Evolutionary conservation across 1,140 invertebrate genomes (phyloP).

Genomic region (Leptestheria dahalacensis): DNA sequence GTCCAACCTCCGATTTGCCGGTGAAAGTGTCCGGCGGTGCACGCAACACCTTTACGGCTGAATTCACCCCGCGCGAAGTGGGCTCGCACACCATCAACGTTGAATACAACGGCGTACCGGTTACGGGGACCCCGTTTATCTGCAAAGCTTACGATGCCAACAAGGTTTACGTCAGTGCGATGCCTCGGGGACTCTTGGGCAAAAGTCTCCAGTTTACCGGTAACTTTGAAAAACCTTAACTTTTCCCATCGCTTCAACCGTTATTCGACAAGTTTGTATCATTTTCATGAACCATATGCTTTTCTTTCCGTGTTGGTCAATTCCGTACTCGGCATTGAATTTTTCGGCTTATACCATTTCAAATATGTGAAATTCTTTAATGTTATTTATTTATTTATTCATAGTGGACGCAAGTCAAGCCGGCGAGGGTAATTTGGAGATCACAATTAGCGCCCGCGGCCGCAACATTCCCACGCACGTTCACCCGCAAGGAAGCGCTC

Average conservation of each 20-base stretch:
- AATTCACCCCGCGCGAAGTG: constrained; percentile 78
- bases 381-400: constrained; percentile 1
- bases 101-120: constrained; percentile 77
- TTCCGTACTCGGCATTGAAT: neutral
- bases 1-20: constrained; percentile 59
- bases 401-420: constrained; percentile 86
- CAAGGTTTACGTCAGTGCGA: constrained; percentile 66
- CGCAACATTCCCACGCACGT: constrained; percentile 93
- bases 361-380: neutral
- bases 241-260: too few relatives aligned
- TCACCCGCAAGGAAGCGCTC: constrained; percentile 72
- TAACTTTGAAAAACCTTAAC: too few relatives aligned
- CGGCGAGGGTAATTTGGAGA: constrained; percentile 95
- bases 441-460: constrained; percentile 83
- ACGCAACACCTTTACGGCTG: constrained; percentile 67
- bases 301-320: too few relatives aligned
- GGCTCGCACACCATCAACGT: constrained; percentile 77
- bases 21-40: constrained; percentile 79
- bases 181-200: constrained; percentile 58
- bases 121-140: constrained; percentile 79
- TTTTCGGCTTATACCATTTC: neutral
- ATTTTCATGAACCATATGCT: too few relatives aligned
- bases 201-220: constrained; percentile 76
- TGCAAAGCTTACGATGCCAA: constrained; percentile 89
- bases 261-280: too few relatives aligned